These are phyloP conservation scores for Ambastaia sidthimunki DNA, from an alignment of 2,797 vertebrate genomes.

Conservation along the genomic window DNA sequence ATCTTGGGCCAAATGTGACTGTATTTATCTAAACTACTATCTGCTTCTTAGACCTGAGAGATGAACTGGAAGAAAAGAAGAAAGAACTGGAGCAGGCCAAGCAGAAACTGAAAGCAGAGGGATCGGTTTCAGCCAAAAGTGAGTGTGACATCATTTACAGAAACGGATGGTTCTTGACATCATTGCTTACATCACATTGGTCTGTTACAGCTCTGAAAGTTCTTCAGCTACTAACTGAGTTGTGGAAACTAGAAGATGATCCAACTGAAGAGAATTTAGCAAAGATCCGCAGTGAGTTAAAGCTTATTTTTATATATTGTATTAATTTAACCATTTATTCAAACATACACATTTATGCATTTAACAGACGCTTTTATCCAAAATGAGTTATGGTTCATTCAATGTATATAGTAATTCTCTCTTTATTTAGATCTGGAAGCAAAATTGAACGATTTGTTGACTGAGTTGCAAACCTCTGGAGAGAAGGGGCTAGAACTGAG, in stretches of 20 bases:
- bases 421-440: constrained; percentile 20
- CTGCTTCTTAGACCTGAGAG: constrained; percentile 52
- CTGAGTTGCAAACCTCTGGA: constrained; percentile 24
- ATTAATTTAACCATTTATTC: background rate
- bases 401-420: background rate
- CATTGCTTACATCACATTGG: background rate
- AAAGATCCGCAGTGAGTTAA: constrained; percentile 13
- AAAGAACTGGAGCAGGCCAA: constrained; percentile 55
- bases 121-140: constrained; percentile 18
- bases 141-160: background rate
- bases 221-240: constrained; percentile 4
- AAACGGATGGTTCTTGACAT: background rate
- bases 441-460: constrained; percentile 21
- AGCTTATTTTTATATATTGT: background rate
- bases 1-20: too few species aligned
- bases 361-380: too few species aligned
- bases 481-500: constrained; percentile 23
- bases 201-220: constrained; percentile 20
- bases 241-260: constrained; percentile 21
- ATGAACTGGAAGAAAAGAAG: constrained; percentile 57
- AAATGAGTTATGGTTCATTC: too few species aligned
- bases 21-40: background rate
- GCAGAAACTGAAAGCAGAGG: constrained; percentile 20
- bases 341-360: background rate
- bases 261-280: constrained; percentile 18